A percentile compares a stretch with the other conserved stretches of the same genome.
Evolutionary conservation across 1,140 invertebrate species (phyloP).

Genomic region (Mizuhopecten yessoensis): DNA sequence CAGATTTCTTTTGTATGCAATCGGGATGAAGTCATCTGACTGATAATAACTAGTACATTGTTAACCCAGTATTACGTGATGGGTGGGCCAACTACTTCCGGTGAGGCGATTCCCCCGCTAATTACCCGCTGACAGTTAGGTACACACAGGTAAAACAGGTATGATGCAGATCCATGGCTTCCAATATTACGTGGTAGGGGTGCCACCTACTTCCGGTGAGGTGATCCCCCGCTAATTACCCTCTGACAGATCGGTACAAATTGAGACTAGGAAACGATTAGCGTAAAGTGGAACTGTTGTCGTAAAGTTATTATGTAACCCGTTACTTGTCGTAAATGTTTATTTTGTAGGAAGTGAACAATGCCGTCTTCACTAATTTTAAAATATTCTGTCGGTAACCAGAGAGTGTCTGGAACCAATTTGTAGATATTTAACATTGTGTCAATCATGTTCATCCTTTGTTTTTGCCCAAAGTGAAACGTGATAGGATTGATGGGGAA

Average conservation of each 20-base stretch:
- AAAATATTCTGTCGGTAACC: background rate
- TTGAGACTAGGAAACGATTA: background rate
- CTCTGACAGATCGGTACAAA: conserved; percentile 32
- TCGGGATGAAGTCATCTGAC: too few relatives aligned
- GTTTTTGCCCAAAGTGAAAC: background rate
- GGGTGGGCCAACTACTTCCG: too few relatives aligned
- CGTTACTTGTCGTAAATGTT: background rate
- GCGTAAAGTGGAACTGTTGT: background rate
- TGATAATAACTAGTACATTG: background rate
- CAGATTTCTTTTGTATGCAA: too few relatives aligned
- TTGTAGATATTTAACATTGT: background rate
- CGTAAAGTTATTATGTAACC: background rate
- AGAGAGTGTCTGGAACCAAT: background rate
- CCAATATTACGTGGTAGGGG: background rate
- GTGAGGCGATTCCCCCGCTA: too few relatives aligned
- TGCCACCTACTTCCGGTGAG: background rate
- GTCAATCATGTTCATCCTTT: background rate
- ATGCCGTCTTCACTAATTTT: background rate
- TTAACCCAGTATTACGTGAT: too few relatives aligned
- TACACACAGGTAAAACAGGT: background rate
- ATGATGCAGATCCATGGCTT: background rate
- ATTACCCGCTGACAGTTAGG: too few relatives aligned
- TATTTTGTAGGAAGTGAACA: background rate
- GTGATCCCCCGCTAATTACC: background rate
- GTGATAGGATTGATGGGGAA: background rate